phyloP scores from a whole-genome alignment of 1,140 invertebrate genomes.

The Adoxophyes honmai region DNA sequence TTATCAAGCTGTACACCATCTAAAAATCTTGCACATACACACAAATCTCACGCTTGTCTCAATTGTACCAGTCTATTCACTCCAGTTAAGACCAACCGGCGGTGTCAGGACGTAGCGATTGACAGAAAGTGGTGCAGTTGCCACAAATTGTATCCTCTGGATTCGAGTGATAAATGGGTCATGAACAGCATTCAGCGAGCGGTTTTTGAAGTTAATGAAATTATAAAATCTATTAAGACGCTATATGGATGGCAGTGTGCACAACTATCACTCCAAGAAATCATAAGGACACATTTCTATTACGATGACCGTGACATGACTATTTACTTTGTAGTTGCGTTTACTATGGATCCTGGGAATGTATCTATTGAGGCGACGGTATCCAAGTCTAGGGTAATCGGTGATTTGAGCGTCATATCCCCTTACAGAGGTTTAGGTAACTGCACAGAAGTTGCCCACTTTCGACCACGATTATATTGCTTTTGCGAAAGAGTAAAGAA shows the following conservation, averaged over 20 bases:
- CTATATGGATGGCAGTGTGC: slow-evolving; percentile 45
- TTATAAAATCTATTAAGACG: slow-evolving; percentile 35
- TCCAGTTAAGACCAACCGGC: slow-evolving; percentile 80
- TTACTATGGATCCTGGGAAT: slow-evolving; percentile 46
- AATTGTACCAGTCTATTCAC: slow-evolving; percentile 84
- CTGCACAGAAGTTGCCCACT: slow-evolving; percentile 40
- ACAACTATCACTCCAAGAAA: slow-evolving; percentile 35
- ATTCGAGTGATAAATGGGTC: slow-evolving; percentile 32
- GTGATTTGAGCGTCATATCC: slow-evolving; percentile 45
- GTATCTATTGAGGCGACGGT: slow-evolving; percentile 55
- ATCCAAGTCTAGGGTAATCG: slow-evolving; percentile 30
- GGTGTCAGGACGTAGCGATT: slow-evolving; percentile 86
- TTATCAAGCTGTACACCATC: slow-evolving; percentile 55
- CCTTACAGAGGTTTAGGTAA: slow-evolving; percentile 43
- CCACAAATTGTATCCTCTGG: slow-evolving; percentile 62
- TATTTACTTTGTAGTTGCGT: slow-evolving; percentile 52
- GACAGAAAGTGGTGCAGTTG: slow-evolving; percentile 90
- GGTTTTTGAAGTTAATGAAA: slow-evolving; percentile 32
- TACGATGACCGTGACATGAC: slow-evolving; percentile 38
- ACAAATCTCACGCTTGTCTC: slow-evolving; percentile 76
- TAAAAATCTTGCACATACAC: too few relatives aligned
- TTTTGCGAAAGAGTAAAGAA: slow-evolving; percentile 47
- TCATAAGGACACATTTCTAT: slow-evolving; percentile 57
- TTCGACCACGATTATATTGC: slow-evolving; percentile 43
- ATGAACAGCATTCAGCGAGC: slow-evolving; percentile 43